These are phyloP conservation scores for Conus canariensis DNA, from an alignment of 2,888 invertebrate species.

Conservation along the genomic window DNA sequence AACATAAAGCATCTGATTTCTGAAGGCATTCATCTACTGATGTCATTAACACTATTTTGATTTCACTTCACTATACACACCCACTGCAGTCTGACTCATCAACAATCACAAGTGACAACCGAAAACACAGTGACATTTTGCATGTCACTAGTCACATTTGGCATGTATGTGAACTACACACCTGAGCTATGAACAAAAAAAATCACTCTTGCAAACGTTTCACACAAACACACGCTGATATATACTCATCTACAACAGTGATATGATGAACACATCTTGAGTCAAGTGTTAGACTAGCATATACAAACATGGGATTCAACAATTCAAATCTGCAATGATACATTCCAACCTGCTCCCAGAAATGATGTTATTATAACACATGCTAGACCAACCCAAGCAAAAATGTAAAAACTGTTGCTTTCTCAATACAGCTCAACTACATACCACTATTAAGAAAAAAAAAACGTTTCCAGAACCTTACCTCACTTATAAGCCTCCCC, in stretches of 20 bases:
- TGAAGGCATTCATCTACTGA: background rate
- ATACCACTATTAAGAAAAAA: too few relatives aligned
- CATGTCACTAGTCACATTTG: background rate
- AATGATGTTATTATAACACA: background rate
- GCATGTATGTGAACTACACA: background rate
- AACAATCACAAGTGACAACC: background rate
- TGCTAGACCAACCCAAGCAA: background rate
- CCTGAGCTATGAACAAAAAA: background rate
- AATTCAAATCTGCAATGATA: too few relatives aligned
- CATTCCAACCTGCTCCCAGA: too few relatives aligned
- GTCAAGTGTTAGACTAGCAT: background rate
- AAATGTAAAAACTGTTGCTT: background rate
- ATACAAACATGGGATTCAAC: background rate
- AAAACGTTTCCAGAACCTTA: too few relatives aligned
- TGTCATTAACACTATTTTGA: background rate
- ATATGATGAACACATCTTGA: background rate
- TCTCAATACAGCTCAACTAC: too few relatives aligned
- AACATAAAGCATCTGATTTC: background rate
- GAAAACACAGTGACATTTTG: background rate
- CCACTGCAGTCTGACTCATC: background rate
- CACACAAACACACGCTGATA: background rate
- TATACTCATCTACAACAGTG: background rate
- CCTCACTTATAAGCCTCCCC: too few relatives aligned
- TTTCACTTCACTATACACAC: background rate
- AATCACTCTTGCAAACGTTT: background rate